Base-by-base conservation (phyloP, 2,113 vertebrate species). In the Chitala chitala region DNA sequence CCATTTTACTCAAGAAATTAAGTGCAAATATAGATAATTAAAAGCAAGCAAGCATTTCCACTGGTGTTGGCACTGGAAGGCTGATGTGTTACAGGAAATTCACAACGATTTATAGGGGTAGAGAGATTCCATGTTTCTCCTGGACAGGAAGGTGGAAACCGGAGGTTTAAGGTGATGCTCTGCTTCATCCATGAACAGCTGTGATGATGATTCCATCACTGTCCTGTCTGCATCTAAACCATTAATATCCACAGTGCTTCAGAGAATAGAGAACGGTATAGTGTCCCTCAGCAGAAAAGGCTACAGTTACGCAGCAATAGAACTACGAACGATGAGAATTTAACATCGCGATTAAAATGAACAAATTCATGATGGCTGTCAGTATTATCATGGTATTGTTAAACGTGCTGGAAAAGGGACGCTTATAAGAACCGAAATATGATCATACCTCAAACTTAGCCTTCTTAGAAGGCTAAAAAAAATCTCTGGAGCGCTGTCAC, bases 181-280 rank as follows among this genome's bases (percentile, higher is more conserved):
- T 29, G 38, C 8, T n/a, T 42, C 24, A 2, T 6, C 8, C n/a
- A 10, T 6, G 31, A 54, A 51, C 1, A 9, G n/a, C 38, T 40
- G 33, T 66, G 66, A 53, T 6, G 68, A 46, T 40, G 44, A 68
- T 75, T 79, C 69, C 63, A 75, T 79, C 78, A 75, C 22, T 77
- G 68, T 66, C 72, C 56, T 15, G 48, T 13, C 56, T 31, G 46
- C 69, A 51, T 69, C 54, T 63, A 2, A 42, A 42, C 74, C 22
- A 74, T 74, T 68, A 44, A 69, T 76, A 71, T 80, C 63, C 68
- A 63, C 55, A 48, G 46, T 9, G n/a, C 56, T 75, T 5, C 26
- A 69, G 73, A 48, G n/a, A 53, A 33, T 24, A 65, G 31, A 36
- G 46, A 76, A 70, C 73, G 40, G 55, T 58, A 75, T 69, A 69